Conservation (phyloP, 2,797 vertebrate genomes). For the Cephalopachus bancanus region DNA sequence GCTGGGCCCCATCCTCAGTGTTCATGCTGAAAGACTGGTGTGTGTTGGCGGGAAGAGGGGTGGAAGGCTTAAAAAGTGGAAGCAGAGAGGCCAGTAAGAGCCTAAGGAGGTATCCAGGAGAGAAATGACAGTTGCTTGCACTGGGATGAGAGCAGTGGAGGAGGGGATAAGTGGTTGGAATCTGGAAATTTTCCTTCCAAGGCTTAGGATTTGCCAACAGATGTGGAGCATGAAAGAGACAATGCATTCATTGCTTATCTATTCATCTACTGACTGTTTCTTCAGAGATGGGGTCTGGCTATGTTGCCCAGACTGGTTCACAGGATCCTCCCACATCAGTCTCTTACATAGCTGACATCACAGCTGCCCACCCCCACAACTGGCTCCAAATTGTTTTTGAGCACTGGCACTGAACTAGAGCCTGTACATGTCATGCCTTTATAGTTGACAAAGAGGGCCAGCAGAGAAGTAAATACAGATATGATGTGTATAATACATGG, state of each 20-base stretch:
- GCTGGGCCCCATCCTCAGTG: background rate
- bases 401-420: background rate
- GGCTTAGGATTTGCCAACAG: slow-evolving; percentile 25
- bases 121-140: background rate
- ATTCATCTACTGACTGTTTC: background rate
- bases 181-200: background rate
- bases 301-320: background rate
- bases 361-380: background rate
- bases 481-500: background rate
- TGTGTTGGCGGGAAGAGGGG: background rate
- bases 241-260: background rate
- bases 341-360: background rate
- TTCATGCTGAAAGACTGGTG: background rate
- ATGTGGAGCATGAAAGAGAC: background rate
- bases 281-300: background rate
- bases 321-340: background rate
- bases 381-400: background rate
- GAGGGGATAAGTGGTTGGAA: background rate
- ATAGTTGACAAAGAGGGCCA: background rate
- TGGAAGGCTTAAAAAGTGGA: background rate
- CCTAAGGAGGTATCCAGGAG: background rate
- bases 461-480: background rate
- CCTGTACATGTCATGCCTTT: background rate
- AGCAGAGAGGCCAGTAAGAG: background rate
- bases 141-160: background rate